Evolutionary conservation across 2,888 invertebrate species (phyloP), one percentile per base, ranked within the genome.

Genomic region (Hemithea aestivaria): DNA sequence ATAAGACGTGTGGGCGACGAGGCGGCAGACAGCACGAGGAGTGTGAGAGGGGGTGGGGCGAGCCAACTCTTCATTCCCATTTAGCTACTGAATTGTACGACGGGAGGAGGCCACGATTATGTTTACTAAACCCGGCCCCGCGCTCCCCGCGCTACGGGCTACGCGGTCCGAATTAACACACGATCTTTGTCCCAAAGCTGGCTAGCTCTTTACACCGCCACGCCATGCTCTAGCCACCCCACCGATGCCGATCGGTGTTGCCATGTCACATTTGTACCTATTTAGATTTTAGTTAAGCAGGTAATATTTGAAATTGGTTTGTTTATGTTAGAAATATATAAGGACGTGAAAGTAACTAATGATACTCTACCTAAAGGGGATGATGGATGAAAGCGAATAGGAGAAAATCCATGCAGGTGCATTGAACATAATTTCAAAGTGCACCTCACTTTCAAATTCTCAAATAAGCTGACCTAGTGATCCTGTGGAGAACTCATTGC

Each of bases 1-100:
- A 68, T 65, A 77, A 80, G 79, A 75, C 61, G 69, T 69, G 77
- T 76, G 75, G 76, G 74, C 58, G 70, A 63, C 53, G 59, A 60
- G 70, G 67, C 58, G 69, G 68, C 59, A 68, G 69, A 68, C 68
- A 62, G 59, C 56, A 58, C 30, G 55, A 50, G 65, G 68, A 66
- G 66, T 65, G 64, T 64, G 70, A 58, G 70, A 51, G 45, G 61
- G 72, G 68, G 62, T 63, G 66, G 64, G 50, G 55, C 51, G 64
- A 66, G 71, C 68, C 66, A 70, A 76, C 78, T 80, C 79, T 82
- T 82, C 79, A 79, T 80, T 82, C 78, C 78, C 73, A 79, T 82
- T 82, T 82, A 82, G 81, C 80, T 76, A 81, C 77, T 80, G 79
- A 78, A 82, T 77, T 79, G 81, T 80, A 79, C 68, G 73, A 72